These are phyloP conservation scores for Trachelus tabidus DNA, from an alignment of 2,888 invertebrate species.

Conservation along the genomic window DNA sequence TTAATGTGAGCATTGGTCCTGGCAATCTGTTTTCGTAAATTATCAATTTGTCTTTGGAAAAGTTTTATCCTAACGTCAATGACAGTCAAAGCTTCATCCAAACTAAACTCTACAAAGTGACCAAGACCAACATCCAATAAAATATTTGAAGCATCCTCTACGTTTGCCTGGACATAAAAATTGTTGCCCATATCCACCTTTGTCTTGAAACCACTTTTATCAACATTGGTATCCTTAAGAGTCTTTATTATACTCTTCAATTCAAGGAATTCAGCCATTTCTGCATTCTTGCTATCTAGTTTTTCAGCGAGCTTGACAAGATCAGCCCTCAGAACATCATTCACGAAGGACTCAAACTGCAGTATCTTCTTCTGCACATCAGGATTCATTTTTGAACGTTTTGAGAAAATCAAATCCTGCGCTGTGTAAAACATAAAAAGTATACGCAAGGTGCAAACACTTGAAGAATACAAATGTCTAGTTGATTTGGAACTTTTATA, in stretches of 20 bases:
- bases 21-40: constrained; percentile 75
- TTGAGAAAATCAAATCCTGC: background rate
- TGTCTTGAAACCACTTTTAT: constrained; percentile 73
- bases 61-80: constrained; percentile 77
- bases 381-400: background rate
- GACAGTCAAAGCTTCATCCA: constrained; percentile 78
- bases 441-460: background rate
- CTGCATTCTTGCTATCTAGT: constrained; percentile 73
- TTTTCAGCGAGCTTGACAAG: constrained; percentile 72
- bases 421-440: background rate
- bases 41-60: constrained; percentile 72
- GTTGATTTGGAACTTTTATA: background rate
- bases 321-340: constrained; percentile 81
- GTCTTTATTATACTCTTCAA: constrained; percentile 78
- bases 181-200: constrained; percentile 86
- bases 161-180: constrained; percentile 83
- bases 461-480: background rate
- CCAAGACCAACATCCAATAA: constrained; percentile 82
- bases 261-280: constrained; percentile 79
- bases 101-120: constrained; percentile 78
- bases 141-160: constrained; percentile 75
- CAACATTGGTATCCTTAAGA: constrained; percentile 69
- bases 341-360: constrained; percentile 79
- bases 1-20: constrained; percentile 84
- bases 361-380: constrained; percentile 44